Evolutionary conservation across 2,888 invertebrate species (phyloP).

Genomic region (Liodrosophila aerea): DNA sequence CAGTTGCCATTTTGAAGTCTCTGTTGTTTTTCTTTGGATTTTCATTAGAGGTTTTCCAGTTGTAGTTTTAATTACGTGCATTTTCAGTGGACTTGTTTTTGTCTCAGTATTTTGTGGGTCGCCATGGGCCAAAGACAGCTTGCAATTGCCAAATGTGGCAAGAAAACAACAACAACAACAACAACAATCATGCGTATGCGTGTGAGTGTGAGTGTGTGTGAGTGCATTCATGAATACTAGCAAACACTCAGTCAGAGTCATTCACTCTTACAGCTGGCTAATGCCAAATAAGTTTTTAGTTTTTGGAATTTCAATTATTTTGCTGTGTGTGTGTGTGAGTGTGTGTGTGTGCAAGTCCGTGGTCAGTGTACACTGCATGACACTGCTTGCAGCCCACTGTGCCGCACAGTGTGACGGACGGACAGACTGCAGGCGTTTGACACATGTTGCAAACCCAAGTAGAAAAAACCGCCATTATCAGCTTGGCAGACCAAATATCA

Average conservation of each 20-base stretch:
- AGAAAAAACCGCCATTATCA: slow-evolving; percentile 59
- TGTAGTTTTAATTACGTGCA: slow-evolving; percentile 62
- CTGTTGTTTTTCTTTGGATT: slow-evolving; percentile 2
- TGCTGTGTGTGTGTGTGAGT: slow-evolving; percentile 11
- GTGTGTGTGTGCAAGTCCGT: slow-evolving; percentile 28
- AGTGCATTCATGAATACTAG: slow-evolving; percentile 14
- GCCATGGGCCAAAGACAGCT: slow-evolving; percentile 73
- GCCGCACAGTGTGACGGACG: slow-evolving; percentile 54
- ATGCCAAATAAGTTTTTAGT: slow-evolving; percentile 58
- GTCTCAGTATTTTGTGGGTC: slow-evolving; percentile 59
- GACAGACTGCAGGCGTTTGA: slow-evolving; percentile 48
- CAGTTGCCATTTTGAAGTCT: slow-evolving; percentile 45
- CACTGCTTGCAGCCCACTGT: slow-evolving; percentile 48
- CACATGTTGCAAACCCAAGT: slow-evolving; percentile 54
- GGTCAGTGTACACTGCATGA: slow-evolving; percentile 28
- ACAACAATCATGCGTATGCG: slow-evolving; percentile 24
- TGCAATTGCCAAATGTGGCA: slow-evolving; percentile 60
- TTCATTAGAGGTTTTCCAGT: slow-evolving; percentile 15
- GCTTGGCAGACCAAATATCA: slow-evolving; percentile 56
- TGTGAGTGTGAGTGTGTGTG: slow-evolving; percentile 4
- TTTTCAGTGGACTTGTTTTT: slow-evolving; percentile 60
- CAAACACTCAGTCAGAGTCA: slow-evolving; percentile 47
- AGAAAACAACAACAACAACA: slow-evolving; percentile 9
- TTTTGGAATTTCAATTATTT: slow-evolving; percentile 70
- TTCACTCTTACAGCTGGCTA: slow-evolving; percentile 39